phyloP scores from a whole-genome alignment of 2,797 vertebrate species.

The Ataeniobius toweri region DNA sequence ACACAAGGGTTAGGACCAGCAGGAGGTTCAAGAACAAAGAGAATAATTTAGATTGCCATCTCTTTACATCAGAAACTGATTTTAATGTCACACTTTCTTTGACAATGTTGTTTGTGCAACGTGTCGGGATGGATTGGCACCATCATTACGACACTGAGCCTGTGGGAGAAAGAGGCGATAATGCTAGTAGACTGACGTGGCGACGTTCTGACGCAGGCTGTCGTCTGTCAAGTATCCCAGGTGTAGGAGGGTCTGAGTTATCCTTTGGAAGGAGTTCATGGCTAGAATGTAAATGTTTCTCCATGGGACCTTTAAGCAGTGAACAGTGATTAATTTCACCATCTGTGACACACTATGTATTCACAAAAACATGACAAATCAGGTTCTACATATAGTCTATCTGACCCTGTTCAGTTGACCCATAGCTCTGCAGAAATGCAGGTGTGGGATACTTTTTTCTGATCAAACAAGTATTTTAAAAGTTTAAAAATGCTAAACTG shows the following conservation, averaged over 20 bases:
- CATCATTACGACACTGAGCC: slow-evolving; percentile 37
- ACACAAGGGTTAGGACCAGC: slow-evolving; percentile 1
- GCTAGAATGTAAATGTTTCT: slow-evolving; percentile 7
- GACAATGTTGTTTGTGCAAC: background rate
- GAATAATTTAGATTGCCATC: slow-evolving; percentile 5
- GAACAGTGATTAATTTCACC: slow-evolving; percentile 2
- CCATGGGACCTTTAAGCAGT: background rate
- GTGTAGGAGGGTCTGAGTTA: slow-evolving; percentile 21
- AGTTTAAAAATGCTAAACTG: background rate
- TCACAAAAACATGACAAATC: background rate
- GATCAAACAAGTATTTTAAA: background rate
- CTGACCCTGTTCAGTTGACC: background rate
- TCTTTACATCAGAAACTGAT: slow-evolving; percentile 3
- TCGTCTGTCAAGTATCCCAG: slow-evolving; percentile 16
- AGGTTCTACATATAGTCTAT: background rate
- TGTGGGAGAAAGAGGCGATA: slow-evolving; percentile 29
- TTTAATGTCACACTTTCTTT: background rate
- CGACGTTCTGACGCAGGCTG: slow-evolving; percentile 36
- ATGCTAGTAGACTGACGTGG: slow-evolving; percentile 42
- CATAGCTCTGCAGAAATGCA: background rate
- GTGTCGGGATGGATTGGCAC: slow-evolving; percentile 31
- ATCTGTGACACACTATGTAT: background rate
- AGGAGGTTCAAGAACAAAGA: slow-evolving; percentile 8
- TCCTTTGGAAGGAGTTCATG: slow-evolving; percentile 11
- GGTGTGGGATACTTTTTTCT: background rate